Evolutionary conservation across 2,888 invertebrate species (phyloP), one percentile per base, ranked within the genome.

Genomic region (Halictus ligatus): DNA sequence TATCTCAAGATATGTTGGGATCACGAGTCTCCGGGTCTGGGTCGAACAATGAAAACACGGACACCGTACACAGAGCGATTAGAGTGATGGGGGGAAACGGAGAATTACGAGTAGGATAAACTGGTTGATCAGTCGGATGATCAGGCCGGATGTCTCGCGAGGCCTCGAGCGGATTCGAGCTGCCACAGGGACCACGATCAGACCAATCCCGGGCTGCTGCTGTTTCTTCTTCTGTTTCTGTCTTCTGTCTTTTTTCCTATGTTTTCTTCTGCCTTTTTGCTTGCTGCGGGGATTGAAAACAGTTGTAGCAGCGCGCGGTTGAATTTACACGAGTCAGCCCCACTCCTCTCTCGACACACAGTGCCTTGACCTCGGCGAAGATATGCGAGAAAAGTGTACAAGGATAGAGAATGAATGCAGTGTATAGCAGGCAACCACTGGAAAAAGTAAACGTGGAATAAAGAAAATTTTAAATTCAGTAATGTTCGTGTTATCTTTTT

Each of bases 211-310:
- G 40, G 21, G 12, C 69, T 40, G 21, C 58, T n/a, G 8, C 58
- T 58, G 40, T 40, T 69, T 40, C 40, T 40, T 29, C 18, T 29
- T 6, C 18, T 35, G 8, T 10, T 21, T 40, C 69, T 21, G 35
- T 69, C 40, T 69, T 50, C 29, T 6, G 25, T 25, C 10, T 60
- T 25, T 25, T 25, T 29, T 21, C 54, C 21, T 21, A 21, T 58
- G 60, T 78, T 69, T 72, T 82, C 77, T 86, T n/a, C n/a, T 58
- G 58, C n/a, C 58, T n/a, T n/a, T n/a, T 58, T 25, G n/a, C n/a
- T 58, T 58, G n/a, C 58, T 58, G 58, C 12, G n/a, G 0, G 5
- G 12, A 58, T 58, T 58, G 58, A 58, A 58, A n/a, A 58, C 58
- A 58, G 58, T 58, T 58, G 58, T 58, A 58, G 12, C n/a, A 12